Evolutionary conservation across 2,888 invertebrate genomes (phyloP), one percentile per base, ranked within the genome.

Genomic region (Mycogona germanica): DNA sequence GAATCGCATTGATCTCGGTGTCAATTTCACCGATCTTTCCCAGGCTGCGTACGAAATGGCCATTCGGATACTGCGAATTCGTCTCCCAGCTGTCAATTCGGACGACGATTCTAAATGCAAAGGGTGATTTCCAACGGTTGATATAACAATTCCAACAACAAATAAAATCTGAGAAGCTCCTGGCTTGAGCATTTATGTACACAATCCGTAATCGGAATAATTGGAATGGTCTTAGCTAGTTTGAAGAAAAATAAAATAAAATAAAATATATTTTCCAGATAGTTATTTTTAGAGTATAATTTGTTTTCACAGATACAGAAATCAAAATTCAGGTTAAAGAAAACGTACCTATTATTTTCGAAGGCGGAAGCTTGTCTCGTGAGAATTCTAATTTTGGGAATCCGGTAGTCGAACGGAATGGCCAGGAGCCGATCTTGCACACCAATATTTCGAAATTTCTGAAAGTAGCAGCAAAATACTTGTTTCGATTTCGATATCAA

Each of bases 311-410:
- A n/a, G n/a, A n/a, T n/a, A n/a, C n/a, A n/a, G n/a, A n/a, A n/a
- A n/a, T n/a, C n/a, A n/a, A n/a, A n/a, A n/a, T n/a, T n/a, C n/a
- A n/a, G n/a, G n/a, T n/a, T n/a, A n/a, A n/a, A 19, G n/a, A 40
- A 40, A 26, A 54, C 32, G 41, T 52, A 66, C 64, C 66, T 64
- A 40, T 66, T 62, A 52, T 66, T 64, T 56, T 60, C 61, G 21
- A 67, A 60, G n/a, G 60, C 55, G 26, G 64, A 64, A 4, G 65
- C 63, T 51, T 66, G 66, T 26, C 65, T 57, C 3, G 67, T 67
- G 42, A 62, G 60, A 38, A 68, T 67, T 29, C 68, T 56, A 17
- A 68, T 67, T 58, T 66, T 67, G 12, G 67, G 68, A 48, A 67
- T 66, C 25, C 67, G 60, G 55, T 63, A 65, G 57, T 67, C 66